Base-by-base conservation (phyloP, 2,113 vertebrate genomes). In the Pionites leucogaster region DNA sequence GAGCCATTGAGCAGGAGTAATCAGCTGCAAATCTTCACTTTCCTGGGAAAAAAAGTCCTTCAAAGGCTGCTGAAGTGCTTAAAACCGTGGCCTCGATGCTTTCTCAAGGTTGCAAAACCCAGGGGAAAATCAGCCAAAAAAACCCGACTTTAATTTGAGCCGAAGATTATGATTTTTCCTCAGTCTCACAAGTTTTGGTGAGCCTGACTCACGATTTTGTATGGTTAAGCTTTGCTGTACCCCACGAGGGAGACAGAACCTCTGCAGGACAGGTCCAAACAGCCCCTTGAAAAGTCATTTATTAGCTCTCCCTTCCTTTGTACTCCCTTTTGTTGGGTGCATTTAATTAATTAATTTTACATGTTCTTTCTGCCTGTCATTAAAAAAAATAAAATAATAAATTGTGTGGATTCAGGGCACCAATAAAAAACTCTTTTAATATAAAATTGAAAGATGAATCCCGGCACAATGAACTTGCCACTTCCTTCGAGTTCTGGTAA, bases 401-500 rank as follows among this genome's bases (percentile, higher is more conserved):
- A 35, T 59, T 78, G 71, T 68, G 42, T 41, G 74, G 80, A 93
- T 94, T 92, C 97, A 96, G 94, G 72, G 90, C 13, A 71, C 69
- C 95, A 97, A 95, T 97, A 97, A 97, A 97, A 91, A 90, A 76
- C 70, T 63, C 37, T 83, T 77, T 91, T 94, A 84, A 96, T 93
- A 88, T 83, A 88, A 90, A 94, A 95, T 82, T 90, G 87, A 95
- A 96, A 96, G 92, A 97, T 93, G 96, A 97, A 98, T 95, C 88
- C 79, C 65, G 93, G 60, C 20, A 16, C 92, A 95, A 90, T 95
- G 93, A 96, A 94, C 94, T 94, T 80, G 89, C 97, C 90, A 71
- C 86, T 96, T 98, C 97, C 97, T 96, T 92, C 55, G 86, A 96
- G 94, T 97, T 97, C 97, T 97, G 74, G 97, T 96, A 97, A 97